Evolutionary conservation across 2,888 invertebrate species (phyloP).

Genomic region (Nymphalis polychloros): DNA sequence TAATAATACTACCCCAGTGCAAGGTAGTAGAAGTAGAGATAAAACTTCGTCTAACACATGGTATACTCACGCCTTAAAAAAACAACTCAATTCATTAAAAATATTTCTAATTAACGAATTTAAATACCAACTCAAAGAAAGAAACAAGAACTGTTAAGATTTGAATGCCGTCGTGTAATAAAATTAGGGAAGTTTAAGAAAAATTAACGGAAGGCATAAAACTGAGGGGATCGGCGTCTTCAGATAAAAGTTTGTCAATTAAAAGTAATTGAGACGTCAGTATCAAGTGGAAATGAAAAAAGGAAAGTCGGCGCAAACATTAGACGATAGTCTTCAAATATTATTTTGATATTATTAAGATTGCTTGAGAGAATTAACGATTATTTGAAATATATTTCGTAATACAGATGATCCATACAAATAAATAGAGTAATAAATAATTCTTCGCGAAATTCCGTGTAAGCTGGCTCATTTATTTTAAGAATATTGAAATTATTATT

Average conservation of each 20-base stretch:
- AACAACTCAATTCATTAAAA: too few relatives aligned
- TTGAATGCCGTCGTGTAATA: neutral
- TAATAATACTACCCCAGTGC: too few relatives aligned
- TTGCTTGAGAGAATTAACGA: neutral
- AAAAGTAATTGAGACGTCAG: conserved; percentile 38
- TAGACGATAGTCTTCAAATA: neutral
- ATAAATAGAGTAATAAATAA: too few relatives aligned
- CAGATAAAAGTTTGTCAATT: conserved; percentile 41
- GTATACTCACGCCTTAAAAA: too few relatives aligned
- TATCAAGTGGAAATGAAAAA: conserved; percentile 10
- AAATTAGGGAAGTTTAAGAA: conserved; percentile 8
- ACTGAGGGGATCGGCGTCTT: conserved; percentile 30
- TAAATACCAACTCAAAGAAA: neutral
- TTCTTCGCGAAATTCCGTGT: too few relatives aligned
- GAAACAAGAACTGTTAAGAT: neutral
- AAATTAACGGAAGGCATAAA: conserved; percentile 26
- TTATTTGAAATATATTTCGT: too few relatives aligned
- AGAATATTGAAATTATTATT: too few relatives aligned
- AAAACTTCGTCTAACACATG: too few relatives aligned
- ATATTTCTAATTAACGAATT: conserved; percentile 1
- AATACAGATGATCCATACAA: too few relatives aligned
- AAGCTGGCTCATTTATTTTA: too few relatives aligned
- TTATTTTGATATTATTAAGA: neutral
- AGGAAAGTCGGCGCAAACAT: neutral
- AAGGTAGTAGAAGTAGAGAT: too few relatives aligned